phyloP scores from a whole-genome alignment of 2,113 vertebrate species.

The Reinhardtius hippoglossoides region DNA sequence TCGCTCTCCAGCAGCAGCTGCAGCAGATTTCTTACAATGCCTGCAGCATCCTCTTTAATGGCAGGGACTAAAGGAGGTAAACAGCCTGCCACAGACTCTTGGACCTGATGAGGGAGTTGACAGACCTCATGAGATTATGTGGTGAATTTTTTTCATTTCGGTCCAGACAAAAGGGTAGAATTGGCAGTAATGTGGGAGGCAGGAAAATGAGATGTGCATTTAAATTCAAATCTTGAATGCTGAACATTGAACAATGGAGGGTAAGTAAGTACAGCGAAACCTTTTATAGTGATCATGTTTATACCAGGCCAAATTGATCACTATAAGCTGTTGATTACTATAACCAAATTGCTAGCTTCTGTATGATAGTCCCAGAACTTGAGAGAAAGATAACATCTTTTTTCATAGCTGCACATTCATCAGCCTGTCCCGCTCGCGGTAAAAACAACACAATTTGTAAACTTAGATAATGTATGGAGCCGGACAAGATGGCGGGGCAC shows the following conservation, averaged over 20 bases:
- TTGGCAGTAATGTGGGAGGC: not conserved
- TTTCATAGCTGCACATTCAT: no score
- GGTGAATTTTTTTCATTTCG: not conserved
- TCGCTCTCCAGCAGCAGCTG: conserved; percentile 96
- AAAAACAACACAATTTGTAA: no score
- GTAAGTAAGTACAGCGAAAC: not conserved
- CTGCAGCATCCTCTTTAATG: conserved; percentile 95
- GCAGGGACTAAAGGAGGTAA: conserved; percentile 95
- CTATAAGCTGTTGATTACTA: no score
- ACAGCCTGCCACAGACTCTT: conserved; percentile 96
- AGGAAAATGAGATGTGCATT: not conserved
- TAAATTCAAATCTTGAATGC: not conserved
- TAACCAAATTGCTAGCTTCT: no score
- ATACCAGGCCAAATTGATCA: no score
- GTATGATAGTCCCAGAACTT: no score
- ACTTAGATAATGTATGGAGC: no score
- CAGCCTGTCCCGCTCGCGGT: no score
- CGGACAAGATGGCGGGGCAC: no score
- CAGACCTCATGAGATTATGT: not conserved
- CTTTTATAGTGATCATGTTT: no score
- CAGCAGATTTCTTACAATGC: conserved; percentile 94
- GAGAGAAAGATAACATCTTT: no score
- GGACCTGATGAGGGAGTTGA: conserved; percentile 85
- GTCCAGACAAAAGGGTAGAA: not conserved
- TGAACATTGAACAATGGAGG: not conserved